Base-by-base conservation (phyloP, 2,113 vertebrate species). In the Macroglossus sobrinus region DNA sequence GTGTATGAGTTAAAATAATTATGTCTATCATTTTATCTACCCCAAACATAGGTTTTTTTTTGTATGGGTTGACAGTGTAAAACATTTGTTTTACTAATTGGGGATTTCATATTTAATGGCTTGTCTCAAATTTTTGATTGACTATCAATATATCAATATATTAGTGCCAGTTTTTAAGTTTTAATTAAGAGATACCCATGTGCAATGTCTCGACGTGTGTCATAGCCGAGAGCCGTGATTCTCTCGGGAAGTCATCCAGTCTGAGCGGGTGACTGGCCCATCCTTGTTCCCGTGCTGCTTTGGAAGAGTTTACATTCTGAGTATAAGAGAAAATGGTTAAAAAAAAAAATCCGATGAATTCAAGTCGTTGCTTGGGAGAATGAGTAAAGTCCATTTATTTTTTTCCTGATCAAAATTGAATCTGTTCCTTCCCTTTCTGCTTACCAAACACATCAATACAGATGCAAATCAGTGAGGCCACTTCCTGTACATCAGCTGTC, bases 391-490 rank as follows among this genome's bases (percentile, higher is more conserved):
- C 82, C 78, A 50, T 89, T 81, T n/a, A n/a, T 71, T 78, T 78
- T 80, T n/a, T 12, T 13, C 47, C 66, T 75, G 55, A 93, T 89
- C 88, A 71, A 87, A 95, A n/a, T 33, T 11, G 89, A 96, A 57
- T 82, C 59, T 81, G 57, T 53, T 76, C n/a, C 85, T 80, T 97
- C 71, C 50, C 91, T 94, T 87, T 71, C 57, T 63, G 68, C 93
- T 89, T 63, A 75, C 75, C 66, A 47, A 82, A 89, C 45, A 78
- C 80, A 90, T 85, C 81, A 18, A 85, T 84, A 89, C 61, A 79
- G 74, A 96, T 95, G 82, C 93, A 97, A 82, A 97, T 93, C 13
- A 95, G 88, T 47, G 38, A 95, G 93, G 92, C 53, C 85, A 47
- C 85, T 91, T 68, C 72, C 84, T 91, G 69, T 55, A 64, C 53